Percentiles rank a stretch among this genome's conserved stretches.
These are phyloP conservation scores for Anadara kagoshimensis DNA, from an alignment of 1,140 invertebrate genomes.

Conservation along the genomic window DNA sequence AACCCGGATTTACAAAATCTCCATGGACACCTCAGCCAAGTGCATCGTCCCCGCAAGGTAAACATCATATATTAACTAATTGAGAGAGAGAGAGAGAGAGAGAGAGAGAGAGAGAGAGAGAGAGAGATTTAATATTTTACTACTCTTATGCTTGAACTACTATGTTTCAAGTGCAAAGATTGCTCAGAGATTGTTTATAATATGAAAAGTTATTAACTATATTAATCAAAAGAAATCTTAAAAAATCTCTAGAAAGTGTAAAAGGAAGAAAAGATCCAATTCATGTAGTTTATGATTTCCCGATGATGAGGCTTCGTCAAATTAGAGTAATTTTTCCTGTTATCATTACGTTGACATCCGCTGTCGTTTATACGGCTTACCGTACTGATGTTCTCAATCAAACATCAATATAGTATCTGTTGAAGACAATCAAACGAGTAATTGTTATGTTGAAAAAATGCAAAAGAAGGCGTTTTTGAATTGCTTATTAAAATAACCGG, in stretches of 20 bases:
- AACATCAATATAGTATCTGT: too few relatives aligned
- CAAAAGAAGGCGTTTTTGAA: too few relatives aligned
- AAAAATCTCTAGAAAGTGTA: background rate
- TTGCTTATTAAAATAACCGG: too few relatives aligned
- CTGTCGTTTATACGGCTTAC: too few relatives aligned
- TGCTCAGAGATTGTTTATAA: background rate
- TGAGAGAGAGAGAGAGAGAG: background rate
- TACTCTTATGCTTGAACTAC: background rate
- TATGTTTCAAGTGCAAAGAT: background rate
- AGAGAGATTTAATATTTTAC: background rate
- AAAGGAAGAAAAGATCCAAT: background rate
- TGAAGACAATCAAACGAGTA: too few relatives aligned
- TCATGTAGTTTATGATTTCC: too few relatives aligned
- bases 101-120: background rate
- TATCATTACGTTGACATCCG: too few relatives aligned
- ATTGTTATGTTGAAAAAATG: too few relatives aligned
- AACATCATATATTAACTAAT: background rate
- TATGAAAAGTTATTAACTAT: conserved; percentile 4
- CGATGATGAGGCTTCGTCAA: too few relatives aligned
- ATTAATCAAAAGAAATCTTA: too few relatives aligned
- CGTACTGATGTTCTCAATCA: too few relatives aligned
- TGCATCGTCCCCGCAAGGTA: conserved; percentile 31
- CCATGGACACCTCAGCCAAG: conserved; percentile 32
- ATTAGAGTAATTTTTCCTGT: too few relatives aligned
- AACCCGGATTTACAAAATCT: conserved; percentile 40